Base-by-base conservation (phyloP, 1,140 invertebrate genomes). In the Phymastichus coffea region DNA sequence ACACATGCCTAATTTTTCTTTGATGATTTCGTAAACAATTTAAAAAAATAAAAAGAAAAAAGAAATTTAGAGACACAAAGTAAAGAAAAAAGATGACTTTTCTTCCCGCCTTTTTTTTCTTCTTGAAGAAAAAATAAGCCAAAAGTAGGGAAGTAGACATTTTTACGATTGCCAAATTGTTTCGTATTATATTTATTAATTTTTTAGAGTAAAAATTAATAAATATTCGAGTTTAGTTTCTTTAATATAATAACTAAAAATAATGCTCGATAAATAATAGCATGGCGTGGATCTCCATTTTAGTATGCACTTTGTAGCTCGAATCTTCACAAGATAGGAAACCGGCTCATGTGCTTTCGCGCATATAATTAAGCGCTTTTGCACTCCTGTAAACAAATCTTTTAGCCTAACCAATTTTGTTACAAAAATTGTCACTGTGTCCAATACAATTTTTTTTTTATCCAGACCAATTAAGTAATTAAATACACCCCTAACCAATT, bases 1-100 rank as follows among this genome's bases (percentile, higher is more conserved):
- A 84, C 79, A 84, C 79, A 84, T 85, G 83, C 83, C 83, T 86
- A 83, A 84, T 83, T 81, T 82, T 79, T 76, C 79, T 78, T 73
- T 71, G 69, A 73, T 71, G 59, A 33, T 70, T 64, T 65, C 53
- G 59, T 65, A 69, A 63, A 68, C 66, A 63, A 64, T 64, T 66
- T 67, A 46, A 33, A 65, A 53, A 64, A 62, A 67, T 68, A 72
- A 71, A 69, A 70, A 61, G 44, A 69, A 64, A 65, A 48, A 64
- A 63, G 47, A 63, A 63, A 55, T 57, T 64, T 60, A 48, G 33
- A 40, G 30, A 33, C 17, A 54, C 14, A 54, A 54, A 54, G 22
- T 47, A 60, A 54, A 54, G 48, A 12, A 60, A 8, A 40, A 30
- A 44, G 30, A 47, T 60, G 38, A 41, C 4, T 20, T 38, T 30